Percentiles rank a stretch among this genome's conserved stretches.
Conservation (phyloP, 2,113 vertebrate genomes). For the Hydropotes inermis region DNA sequence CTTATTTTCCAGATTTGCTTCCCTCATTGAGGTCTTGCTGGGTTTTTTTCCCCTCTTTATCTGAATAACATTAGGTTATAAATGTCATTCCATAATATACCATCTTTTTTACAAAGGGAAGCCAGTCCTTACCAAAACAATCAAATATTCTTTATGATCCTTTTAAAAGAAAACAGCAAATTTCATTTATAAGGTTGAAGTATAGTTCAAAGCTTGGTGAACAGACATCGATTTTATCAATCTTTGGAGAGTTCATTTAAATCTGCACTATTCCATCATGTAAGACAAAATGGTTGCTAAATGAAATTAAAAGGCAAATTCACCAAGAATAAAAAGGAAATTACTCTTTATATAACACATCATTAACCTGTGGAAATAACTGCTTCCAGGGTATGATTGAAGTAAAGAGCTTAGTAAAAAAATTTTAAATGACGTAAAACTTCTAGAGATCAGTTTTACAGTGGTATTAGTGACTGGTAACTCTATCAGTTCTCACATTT, state of each 20-base stretch:
- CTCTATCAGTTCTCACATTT: not conserved
- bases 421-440: slow-evolving; percentile 8
- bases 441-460: slow-evolving; percentile 4
- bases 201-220: slow-evolving; percentile 36
- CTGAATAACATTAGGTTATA: slow-evolving; percentile 54
- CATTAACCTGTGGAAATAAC: slow-evolving; percentile 54
- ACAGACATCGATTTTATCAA: slow-evolving; percentile 57
- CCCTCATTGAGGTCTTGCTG: not conserved
- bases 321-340: slow-evolving; percentile 46
- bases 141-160: slow-evolving; percentile 56
- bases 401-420: slow-evolving; percentile 27
- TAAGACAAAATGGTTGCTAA: slow-evolving; percentile 53
- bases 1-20: slow-evolving; percentile 13
- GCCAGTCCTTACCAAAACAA: slow-evolving; percentile 59
- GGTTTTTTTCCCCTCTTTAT: not conserved
- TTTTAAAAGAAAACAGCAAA: slow-evolving; percentile 57
- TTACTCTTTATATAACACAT: slow-evolving; percentile 31
- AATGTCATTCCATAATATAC: slow-evolving; percentile 48
- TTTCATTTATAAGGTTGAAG: slow-evolving; percentile 61
- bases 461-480: not conserved
- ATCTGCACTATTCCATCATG: not conserved
- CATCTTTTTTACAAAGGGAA: slow-evolving; percentile 49
- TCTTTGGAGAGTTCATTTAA: slow-evolving; percentile 55
- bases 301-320: slow-evolving; percentile 65
- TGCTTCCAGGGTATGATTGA: not conserved